phyloP scores from a whole-genome alignment of 2,888 invertebrate species.

The Phania funesta region DNA sequence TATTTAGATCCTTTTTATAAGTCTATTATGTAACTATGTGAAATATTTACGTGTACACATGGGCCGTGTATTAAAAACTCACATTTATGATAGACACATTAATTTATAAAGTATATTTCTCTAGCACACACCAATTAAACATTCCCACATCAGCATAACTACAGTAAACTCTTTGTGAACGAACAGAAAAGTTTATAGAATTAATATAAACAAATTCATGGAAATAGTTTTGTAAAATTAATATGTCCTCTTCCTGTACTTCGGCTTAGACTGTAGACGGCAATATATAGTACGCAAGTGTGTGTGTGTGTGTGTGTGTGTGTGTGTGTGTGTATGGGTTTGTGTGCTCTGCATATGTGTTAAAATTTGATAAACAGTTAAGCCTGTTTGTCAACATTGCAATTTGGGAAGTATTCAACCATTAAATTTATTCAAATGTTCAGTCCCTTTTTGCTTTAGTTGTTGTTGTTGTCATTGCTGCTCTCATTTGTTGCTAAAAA shows the following conservation, averaged over 20 bases:
- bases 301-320: neutral
- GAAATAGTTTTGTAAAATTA: no score
- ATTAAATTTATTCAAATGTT: slow-evolving; percentile 60
- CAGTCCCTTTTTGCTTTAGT: slow-evolving; percentile 23
- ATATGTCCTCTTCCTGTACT: no score
- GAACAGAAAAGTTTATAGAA: neutral
- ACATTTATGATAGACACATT: slow-evolving; percentile 57
- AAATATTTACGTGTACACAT: slow-evolving; percentile 49
- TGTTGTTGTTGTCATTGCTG: neutral
- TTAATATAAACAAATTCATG: no score
- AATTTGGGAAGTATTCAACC: slow-evolving; percentile 56
- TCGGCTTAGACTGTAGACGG: no score
- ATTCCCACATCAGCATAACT: neutral
- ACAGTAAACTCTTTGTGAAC: neutral
- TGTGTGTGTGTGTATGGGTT: neutral
- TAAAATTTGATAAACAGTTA: slow-evolving; percentile 63
- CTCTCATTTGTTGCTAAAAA: slow-evolving; percentile 18
- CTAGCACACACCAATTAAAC: neutral
- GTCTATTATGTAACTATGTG: neutral
- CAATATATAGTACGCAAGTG: neutral
- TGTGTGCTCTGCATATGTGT: neutral
- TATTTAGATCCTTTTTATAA: neutral
- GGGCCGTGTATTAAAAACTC: slow-evolving; percentile 37
- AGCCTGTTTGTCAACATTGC: slow-evolving; percentile 62
- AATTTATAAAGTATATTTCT: slow-evolving; percentile 46